Evolutionary conservation across 2,797 vertebrate species (phyloP).

Genomic region (Tinamus major): DNA sequence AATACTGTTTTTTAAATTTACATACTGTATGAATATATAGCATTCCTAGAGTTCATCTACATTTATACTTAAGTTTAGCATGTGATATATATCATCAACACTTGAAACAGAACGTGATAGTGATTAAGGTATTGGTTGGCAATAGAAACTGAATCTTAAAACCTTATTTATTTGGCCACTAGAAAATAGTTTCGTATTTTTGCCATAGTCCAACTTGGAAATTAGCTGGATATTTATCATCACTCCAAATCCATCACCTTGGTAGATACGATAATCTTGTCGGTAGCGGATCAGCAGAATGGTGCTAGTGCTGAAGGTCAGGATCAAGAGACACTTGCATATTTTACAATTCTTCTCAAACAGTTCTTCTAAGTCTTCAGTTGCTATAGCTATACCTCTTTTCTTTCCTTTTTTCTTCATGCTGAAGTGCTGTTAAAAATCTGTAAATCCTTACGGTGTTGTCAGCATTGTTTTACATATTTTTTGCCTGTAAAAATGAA

Average conservation of each 20-base stretch:
- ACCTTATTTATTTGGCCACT: not conserved
- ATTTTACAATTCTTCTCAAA: not conserved
- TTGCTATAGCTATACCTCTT: accelerated
- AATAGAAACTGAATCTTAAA: not conserved
- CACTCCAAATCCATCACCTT: not conserved
- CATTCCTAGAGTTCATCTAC: not conserved
- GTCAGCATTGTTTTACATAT: not conserved
- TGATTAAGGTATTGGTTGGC: not conserved
- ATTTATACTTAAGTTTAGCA: not conserved
- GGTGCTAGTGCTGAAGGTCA: not conserved
- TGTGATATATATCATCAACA: not conserved
- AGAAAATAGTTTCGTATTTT: not conserved
- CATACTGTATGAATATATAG: not conserved
- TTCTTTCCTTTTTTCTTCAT: not conserved
- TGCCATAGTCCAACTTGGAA: not conserved
- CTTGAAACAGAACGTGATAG: not conserved
- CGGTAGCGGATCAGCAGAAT: not conserved
- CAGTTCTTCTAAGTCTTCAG: not conserved
- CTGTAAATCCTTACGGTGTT: not conserved
- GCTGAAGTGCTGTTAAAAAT: not conserved
- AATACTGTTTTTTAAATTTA: not conserved
- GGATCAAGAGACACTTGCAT: not conserved
- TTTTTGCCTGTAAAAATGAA: not conserved
- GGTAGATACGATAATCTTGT: not conserved
- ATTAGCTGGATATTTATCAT: not conserved